Evolutionary conservation across 2,113 vertebrate species (phyloP).

Genomic region (Tragelaphus strepsiceros): DNA sequence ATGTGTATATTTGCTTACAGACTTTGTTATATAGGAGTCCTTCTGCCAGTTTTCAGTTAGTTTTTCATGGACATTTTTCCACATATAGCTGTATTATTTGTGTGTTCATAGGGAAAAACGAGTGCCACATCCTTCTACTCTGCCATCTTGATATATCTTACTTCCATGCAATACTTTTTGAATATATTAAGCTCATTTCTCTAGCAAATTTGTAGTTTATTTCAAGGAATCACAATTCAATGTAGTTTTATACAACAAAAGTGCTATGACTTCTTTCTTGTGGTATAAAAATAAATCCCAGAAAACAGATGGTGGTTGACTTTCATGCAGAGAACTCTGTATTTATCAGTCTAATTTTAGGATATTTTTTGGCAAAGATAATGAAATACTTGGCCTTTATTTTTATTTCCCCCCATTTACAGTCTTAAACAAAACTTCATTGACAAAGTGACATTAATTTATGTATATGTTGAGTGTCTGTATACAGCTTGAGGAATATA

Average conservation of each 20-base stretch:
- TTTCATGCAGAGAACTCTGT: neutral
- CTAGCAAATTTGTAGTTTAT: neutral
- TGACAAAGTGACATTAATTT: neutral
- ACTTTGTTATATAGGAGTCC: neutral
- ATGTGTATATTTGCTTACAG: neutral
- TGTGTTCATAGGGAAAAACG: neutral
- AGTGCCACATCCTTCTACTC: neutral
- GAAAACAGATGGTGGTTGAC: neutral
- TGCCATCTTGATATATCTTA: neutral
- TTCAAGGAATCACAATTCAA: neutral
- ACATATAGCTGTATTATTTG: neutral
- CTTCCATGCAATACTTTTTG: neutral
- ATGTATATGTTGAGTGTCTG: neutral
- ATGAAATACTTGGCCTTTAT: neutral
- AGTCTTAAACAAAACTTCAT: neutral
- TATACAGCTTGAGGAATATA: neutral
- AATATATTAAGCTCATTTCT: neutral
- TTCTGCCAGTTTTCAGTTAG: neutral
- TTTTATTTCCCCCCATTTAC: slow-evolving; percentile 1
- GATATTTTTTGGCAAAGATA: neutral
- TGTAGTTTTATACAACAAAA: neutral
- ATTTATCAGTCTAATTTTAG: neutral
- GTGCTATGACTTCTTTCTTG: neutral
- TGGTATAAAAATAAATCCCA: neutral
- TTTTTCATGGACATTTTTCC: neutral